phyloP scores from a whole-genome alignment of 2,113 vertebrate species.

The Cnemophilus loriae region DNA sequence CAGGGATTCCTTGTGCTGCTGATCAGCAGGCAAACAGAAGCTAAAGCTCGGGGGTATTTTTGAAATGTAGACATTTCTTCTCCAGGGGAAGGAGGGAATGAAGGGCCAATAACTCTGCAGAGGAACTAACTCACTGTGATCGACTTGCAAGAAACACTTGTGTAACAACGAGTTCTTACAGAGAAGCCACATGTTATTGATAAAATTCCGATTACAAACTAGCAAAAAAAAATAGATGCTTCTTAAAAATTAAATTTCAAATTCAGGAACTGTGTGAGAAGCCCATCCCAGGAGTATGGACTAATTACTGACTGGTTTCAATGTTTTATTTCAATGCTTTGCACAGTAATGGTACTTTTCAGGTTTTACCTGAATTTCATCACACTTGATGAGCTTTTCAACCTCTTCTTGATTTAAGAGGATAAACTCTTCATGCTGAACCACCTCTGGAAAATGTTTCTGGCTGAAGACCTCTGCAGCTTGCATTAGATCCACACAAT shows the following conservation, averaged over 20 bases:
- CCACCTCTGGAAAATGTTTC: slow-evolving; percentile 97
- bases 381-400: slow-evolving; percentile 96
- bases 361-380: slow-evolving; percentile 93
- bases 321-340: background rate
- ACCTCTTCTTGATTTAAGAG: slow-evolving; percentile 94
- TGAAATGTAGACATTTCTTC: background rate
- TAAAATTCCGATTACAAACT: background rate
- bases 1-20: background rate
- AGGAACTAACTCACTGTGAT: background rate
- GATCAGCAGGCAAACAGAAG: background rate
- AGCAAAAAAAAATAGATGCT: background rate
- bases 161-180: background rate
- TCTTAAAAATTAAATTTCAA: background rate
- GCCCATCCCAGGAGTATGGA: background rate
- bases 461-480: slow-evolving; percentile 97
- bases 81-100: background rate
- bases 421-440: slow-evolving; percentile 98
- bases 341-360: background rate
- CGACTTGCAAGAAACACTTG: background rate
- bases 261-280: background rate
- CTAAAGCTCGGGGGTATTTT: background rate
- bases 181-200: background rate
- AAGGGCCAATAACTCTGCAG: background rate
- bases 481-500: slow-evolving; percentile 95
- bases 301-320: background rate